phyloP scores from a whole-genome alignment of 2,113 vertebrate species.

The Otocyon megalotis region DNA sequence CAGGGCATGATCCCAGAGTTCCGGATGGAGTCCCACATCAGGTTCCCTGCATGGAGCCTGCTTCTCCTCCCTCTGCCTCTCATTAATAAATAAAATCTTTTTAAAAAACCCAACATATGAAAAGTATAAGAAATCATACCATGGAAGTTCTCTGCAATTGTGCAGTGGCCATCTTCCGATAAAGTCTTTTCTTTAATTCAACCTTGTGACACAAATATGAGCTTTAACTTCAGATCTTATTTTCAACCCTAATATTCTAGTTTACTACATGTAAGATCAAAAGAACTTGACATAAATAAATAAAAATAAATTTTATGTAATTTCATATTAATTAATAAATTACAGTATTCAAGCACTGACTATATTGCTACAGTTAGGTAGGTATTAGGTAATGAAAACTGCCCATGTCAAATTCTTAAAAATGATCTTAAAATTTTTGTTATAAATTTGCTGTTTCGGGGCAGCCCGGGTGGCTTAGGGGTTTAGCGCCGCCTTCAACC shows the following conservation, averaged over 20 bases:
- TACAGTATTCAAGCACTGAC: background rate
- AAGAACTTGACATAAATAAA: background rate
- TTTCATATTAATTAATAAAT: background rate
- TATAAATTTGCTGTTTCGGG: background rate
- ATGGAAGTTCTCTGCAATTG: conserved; percentile 83
- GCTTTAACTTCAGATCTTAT: conserved; percentile 42
- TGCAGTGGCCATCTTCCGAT: conserved; percentile 87
- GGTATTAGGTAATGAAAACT: background rate
- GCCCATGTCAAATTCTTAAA: background rate
- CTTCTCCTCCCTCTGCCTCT: too few relatives aligned
- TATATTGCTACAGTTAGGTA: background rate
- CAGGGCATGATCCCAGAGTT: too few relatives aligned
- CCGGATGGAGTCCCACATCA: too few relatives aligned
- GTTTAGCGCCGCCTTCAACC: too few relatives aligned
- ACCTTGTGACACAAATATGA: conserved; percentile 68
- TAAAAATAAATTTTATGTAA: background rate
- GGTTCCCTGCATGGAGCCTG: too few relatives aligned
- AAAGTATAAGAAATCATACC: conserved; percentile 79
- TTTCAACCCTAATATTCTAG: background rate
- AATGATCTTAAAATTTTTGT: background rate
- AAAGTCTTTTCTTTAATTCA: conserved; percentile 58
- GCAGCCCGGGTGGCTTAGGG: too few relatives aligned
- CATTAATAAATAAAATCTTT: too few relatives aligned
- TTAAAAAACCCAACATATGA: background rate
- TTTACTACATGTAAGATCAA: background rate